Conservation (phyloP, 1,140 invertebrate species). For the Drosophila pallidifrons region DNA sequence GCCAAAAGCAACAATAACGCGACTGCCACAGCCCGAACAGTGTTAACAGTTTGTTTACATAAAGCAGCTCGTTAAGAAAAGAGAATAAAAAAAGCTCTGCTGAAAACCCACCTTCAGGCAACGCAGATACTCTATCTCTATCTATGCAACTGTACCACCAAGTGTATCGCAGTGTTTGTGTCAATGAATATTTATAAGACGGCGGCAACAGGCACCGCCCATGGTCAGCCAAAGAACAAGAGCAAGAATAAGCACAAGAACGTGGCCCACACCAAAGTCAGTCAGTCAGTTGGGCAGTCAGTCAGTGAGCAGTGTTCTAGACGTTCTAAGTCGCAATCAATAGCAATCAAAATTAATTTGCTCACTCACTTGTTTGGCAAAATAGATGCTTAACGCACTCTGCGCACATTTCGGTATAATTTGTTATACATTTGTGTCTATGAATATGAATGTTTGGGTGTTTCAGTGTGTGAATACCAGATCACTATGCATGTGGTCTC, state of each 20-base stretch:
- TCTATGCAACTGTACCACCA: constrained; percentile 8
- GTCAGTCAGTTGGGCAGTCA: constrained; percentile 49
- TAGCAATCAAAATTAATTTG: constrained; percentile 81
- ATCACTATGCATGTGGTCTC: constrained; percentile 4
- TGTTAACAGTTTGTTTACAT: constrained; percentile 83
- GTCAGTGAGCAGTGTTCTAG: background rate
- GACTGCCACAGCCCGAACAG: constrained; percentile 44
- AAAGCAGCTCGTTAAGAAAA: constrained; percentile 76
- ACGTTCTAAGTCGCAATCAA: constrained; percentile 52
- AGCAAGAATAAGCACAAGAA: constrained; percentile 41
- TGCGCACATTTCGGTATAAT: constrained; percentile 55
- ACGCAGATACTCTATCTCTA: constrained; percentile 3
- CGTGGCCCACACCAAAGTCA: constrained; percentile 47
- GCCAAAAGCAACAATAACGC: constrained; percentile 35
- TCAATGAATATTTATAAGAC: constrained; percentile 78
- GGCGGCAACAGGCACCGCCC: constrained; percentile 65
- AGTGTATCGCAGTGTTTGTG: constrained; percentile 2
- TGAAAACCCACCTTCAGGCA: constrained; percentile 35
- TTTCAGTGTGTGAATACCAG: background rate
- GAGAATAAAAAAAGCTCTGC: constrained; percentile 38
- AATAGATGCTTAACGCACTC: constrained; percentile 66
- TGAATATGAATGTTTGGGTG: background rate
- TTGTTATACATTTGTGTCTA: constrained; percentile 46
- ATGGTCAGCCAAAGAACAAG: constrained; percentile 70
- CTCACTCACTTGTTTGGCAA: constrained; percentile 58